Conservation (phyloP, 2,797 vertebrate species). For the Phaenicophaeus curvirostris region DNA sequence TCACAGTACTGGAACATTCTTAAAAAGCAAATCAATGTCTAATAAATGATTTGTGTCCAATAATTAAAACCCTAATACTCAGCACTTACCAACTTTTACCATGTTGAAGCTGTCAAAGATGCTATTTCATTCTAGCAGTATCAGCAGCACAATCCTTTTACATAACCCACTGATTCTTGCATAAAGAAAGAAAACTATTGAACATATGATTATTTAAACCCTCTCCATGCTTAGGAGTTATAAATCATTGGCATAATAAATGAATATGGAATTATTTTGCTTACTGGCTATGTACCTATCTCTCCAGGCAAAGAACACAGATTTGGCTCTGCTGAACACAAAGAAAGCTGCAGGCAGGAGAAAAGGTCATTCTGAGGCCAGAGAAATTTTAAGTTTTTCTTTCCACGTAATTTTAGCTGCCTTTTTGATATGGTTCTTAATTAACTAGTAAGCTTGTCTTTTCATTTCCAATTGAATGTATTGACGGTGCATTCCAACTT, state of each 20-base stretch:
- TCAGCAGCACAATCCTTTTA: not conserved
- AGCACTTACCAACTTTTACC: not conserved
- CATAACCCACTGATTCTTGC: not conserved
- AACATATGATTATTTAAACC: not conserved
- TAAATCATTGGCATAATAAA: not conserved
- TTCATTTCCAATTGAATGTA: not conserved
- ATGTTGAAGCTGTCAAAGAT: not conserved
- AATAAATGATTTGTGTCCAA: constrained; percentile 13
- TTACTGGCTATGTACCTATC: not conserved
- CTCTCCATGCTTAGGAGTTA: not conserved
- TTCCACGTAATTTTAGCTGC: constrained; percentile 28
- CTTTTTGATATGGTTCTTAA: constrained; percentile 34
- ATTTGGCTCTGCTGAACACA: fast-evolving
- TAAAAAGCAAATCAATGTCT: constrained; percentile 34
- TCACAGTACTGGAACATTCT: not conserved
- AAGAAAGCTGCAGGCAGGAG: not conserved
- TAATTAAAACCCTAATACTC: not conserved
- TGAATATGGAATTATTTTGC: not conserved
- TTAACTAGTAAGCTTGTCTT: constrained; percentile 22
- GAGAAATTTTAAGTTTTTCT: constrained; percentile 11
- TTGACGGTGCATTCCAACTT: not conserved
- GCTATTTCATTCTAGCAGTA: not conserved
- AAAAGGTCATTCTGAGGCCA: not conserved
- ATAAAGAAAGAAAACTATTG: not conserved
- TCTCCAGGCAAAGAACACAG: not conserved